phyloP scores from a whole-genome alignment of 2,113 vertebrate species.

The Apteryx mantelli region DNA sequence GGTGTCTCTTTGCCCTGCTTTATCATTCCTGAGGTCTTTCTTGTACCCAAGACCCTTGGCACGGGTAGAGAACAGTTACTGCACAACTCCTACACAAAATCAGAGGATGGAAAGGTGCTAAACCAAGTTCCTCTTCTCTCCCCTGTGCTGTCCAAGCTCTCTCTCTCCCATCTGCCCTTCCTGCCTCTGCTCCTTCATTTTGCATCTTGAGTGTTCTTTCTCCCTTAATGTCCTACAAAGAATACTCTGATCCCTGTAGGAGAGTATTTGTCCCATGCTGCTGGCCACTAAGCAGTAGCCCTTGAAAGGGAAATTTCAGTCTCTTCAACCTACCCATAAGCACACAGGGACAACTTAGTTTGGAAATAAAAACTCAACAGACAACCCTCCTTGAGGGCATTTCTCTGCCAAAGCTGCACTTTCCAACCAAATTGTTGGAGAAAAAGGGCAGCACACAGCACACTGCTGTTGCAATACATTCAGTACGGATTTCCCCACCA shows the following conservation, averaged over 20 bases:
- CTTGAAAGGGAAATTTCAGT: neutral
- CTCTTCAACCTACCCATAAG: neutral
- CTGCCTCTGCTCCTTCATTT: neutral
- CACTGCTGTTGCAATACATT: neutral
- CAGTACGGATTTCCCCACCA: neutral
- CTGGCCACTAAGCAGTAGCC: neutral
- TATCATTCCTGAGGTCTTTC: neutral
- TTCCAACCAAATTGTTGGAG: neutral
- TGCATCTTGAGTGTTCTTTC: accelerated
- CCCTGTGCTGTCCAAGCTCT: neutral
- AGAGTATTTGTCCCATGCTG: neutral
- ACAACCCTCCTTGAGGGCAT: neutral
- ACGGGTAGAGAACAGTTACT: neutral
- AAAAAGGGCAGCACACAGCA: neutral
- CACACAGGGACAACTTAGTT: neutral
- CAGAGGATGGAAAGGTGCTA: slow-evolving; percentile 1
- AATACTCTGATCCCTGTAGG: neutral
- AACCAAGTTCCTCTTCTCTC: neutral
- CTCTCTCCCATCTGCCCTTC: neutral
- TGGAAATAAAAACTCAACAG: neutral
- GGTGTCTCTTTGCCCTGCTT: neutral
- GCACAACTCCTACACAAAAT: neutral
- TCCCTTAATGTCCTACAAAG: neutral
- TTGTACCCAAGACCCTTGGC: neutral
- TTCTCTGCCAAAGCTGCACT: neutral